Conservation (phyloP, 2,797 vertebrate genomes). For the Acrossocheilus fasciatus region DNA sequence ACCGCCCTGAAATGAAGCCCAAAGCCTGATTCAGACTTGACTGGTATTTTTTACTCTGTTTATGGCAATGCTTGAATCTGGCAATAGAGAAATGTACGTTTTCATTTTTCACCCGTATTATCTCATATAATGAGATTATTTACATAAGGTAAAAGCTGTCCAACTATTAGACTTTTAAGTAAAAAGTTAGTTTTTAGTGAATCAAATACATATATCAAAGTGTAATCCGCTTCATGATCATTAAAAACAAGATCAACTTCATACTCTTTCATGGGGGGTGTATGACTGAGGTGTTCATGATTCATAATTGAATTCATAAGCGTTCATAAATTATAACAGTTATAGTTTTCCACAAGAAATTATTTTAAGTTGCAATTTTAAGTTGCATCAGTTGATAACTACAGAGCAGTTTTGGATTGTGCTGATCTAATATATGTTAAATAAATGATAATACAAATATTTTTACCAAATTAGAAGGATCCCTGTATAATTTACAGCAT, state of each 20-base stretch:
- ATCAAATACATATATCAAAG: neutral
- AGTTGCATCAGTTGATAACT: neutral
- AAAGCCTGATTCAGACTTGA: neutral
- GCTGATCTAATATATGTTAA: neutral
- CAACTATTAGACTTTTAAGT: neutral
- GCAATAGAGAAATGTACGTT: neutral
- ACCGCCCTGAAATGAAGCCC: neutral
- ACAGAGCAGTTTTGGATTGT: neutral
- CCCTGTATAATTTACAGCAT: neutral
- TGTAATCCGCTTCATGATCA: neutral
- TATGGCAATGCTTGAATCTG: conserved; percentile 1
- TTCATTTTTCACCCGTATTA: neutral
- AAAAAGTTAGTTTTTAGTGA: neutral
- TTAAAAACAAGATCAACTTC: neutral
- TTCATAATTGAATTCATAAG: too few species aligned
- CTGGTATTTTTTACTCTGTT: neutral
- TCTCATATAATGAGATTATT: neutral
- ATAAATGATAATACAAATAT: neutral
- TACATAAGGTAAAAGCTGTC: neutral
- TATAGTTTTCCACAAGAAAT: neutral
- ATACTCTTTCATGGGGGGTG: neutral
- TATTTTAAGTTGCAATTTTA: neutral
- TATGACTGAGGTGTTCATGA: neutral
- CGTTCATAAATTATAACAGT: neutral
- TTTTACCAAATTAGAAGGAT: conserved; percentile 5